These are phyloP conservation scores for Drosophila dives DNA, from an alignment of 2,888 invertebrate species.

Conservation along the genomic window DNA sequence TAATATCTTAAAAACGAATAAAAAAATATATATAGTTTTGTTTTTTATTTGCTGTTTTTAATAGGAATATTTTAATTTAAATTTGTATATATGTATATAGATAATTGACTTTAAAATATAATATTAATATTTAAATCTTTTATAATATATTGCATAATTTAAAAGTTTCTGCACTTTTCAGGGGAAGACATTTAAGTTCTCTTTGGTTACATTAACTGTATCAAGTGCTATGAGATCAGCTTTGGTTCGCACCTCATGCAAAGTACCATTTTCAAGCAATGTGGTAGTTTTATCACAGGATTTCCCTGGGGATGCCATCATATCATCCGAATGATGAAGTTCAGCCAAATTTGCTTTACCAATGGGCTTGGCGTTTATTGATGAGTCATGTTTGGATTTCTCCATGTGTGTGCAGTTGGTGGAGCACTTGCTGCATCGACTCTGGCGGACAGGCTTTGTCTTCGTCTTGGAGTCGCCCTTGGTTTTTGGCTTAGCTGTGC, in stretches of 20 bases:
- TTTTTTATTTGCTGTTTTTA: neutral
- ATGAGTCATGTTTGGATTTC: neutral
- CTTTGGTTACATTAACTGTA: slow-evolving; percentile 21
- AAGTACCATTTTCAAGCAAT: neutral
- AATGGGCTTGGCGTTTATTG: neutral
- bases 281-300: neutral
- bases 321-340: neutral
- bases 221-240: slow-evolving; percentile 31
- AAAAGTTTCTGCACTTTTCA: neutral
- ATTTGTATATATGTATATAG: neutral
- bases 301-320: neutral
- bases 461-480: slow-evolving; percentile 6
- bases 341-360: neutral
- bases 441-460: neutral
- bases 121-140: neutral
- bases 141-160: neutral
- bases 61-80: neutral
- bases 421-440: neutral
- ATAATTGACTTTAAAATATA: neutral
- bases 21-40: too few species aligned
- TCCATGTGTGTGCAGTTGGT: slow-evolving; percentile 12
- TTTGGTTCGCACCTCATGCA: slow-evolving; percentile 12
- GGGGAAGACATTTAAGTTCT: neutral
- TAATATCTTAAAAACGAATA: neutral
- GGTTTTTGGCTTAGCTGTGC: neutral